Evolutionary conservation across 2,888 invertebrate species (phyloP).

Genomic region (Digitonthophagus gazella): DNA sequence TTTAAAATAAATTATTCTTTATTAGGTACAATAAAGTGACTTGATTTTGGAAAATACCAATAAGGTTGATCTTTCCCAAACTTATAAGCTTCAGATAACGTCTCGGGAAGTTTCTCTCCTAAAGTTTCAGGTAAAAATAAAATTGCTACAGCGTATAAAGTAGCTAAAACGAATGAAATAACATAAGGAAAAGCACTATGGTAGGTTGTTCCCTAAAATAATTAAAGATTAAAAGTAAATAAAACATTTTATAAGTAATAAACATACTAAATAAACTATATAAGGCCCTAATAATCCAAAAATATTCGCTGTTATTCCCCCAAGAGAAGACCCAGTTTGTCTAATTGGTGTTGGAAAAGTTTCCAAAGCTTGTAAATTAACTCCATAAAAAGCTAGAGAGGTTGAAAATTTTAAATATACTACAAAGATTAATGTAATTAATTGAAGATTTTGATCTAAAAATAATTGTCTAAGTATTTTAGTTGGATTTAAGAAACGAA

Average conservation of each 20-base stretch:
- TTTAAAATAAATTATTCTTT: not conserved
- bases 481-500: not conserved
- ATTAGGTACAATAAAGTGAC: not conserved
- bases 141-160: conserved; percentile 9
- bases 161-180: conserved; percentile 13
- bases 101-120: conserved; percentile 25
- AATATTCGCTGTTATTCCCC: conserved; percentile 57
- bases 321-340: conserved; percentile 63
- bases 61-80: conserved; percentile 16
- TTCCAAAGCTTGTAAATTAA: conserved; percentile 62
- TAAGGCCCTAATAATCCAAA: conserved; percentile 48
- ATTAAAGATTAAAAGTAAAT: not conserved
- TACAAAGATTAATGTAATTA: conserved; percentile 40
- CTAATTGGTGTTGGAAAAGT: conserved; percentile 65
- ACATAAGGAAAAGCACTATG: conserved; percentile 32
- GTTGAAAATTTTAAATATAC: conserved; percentile 55
- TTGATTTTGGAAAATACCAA: conserved; percentile 17
- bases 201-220: conserved; percentile 29
- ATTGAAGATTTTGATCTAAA: conserved; percentile 12
- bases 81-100: conserved; percentile 21
- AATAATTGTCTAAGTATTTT: not conserved
- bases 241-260: not conserved
- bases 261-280: conserved; percentile 24
- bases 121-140: conserved; percentile 27
- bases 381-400: conserved; percentile 58